Evolutionary conservation across 2,888 invertebrate species (phyloP).

Genomic region (Marronus borbonicus): DNA sequence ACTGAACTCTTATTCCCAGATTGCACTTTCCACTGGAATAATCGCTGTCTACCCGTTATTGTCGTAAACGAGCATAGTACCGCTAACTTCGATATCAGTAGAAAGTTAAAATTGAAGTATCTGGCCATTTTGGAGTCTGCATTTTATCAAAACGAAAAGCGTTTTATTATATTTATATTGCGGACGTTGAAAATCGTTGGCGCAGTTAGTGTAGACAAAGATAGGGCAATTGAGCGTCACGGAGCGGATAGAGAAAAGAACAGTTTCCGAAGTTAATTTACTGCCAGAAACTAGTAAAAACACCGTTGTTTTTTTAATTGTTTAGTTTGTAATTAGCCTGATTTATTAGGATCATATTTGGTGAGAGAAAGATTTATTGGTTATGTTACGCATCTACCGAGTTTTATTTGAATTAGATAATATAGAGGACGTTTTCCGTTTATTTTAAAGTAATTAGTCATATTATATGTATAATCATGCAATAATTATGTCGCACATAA

Average conservation of each 20-base stretch:
- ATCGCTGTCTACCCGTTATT: slow-evolving; percentile 19
- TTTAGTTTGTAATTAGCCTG: slow-evolving; percentile 22
- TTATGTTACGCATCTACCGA: background rate
- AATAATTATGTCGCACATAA: too few species aligned
- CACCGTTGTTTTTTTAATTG: slow-evolving; percentile 27
- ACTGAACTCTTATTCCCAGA: background rate
- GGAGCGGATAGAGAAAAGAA: background rate
- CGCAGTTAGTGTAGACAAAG: slow-evolving; percentile 9
- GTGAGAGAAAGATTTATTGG: slow-evolving; percentile 1
- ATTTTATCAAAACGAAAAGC: slow-evolving; percentile 64
- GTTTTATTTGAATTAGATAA: slow-evolving; percentile 16
- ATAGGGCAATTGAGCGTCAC: background rate
- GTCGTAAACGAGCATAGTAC: slow-evolving; percentile 50
- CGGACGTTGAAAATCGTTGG: slow-evolving; percentile 58
- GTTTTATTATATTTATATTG: slow-evolving; percentile 63
- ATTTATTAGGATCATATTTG: background rate
- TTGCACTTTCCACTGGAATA: slow-evolving; percentile 11
- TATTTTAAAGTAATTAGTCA: too few species aligned
- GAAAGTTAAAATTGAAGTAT: slow-evolving; percentile 66
- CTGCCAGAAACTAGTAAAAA: slow-evolving; percentile 28
- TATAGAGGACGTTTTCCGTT: background rate
- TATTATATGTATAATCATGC: too few species aligned
- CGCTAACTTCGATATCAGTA: slow-evolving; percentile 65
- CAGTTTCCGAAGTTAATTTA: slow-evolving; percentile 51
- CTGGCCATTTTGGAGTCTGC: slow-evolving; percentile 60